Evolutionary conservation across 1,140 invertebrate genomes (phyloP).

Genomic region (Oedothorax gibbosus): DNA sequence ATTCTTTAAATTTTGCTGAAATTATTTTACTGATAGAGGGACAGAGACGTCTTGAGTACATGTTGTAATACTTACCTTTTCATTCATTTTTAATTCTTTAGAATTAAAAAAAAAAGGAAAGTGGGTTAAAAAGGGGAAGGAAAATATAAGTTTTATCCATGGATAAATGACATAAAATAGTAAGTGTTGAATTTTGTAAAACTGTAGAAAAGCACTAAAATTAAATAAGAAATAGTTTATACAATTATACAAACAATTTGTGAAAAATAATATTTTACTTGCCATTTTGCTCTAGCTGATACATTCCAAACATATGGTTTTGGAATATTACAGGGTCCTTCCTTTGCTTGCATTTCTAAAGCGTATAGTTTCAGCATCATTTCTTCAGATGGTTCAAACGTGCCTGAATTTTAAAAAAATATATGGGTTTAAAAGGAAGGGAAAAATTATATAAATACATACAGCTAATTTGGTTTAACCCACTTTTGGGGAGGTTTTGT

Average conservation of each 20-base stretch:
- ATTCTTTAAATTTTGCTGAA: too few species aligned
- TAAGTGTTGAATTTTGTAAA: not conserved
- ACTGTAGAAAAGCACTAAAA: not conserved
- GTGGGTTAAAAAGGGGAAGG: too few species aligned
- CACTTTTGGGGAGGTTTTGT: too few species aligned
- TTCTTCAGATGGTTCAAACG: conserved; percentile 94
- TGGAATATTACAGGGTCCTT: conserved; percentile 81
- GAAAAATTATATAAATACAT: too few species aligned
- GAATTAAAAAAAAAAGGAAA: conserved; percentile 1
- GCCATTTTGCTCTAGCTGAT: conserved; percentile 86
- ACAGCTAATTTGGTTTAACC: too few species aligned
- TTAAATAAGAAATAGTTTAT: not conserved
- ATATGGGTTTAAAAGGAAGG: not conserved
- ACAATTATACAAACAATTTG: not conserved
- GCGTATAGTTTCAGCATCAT: conserved; percentile 94
- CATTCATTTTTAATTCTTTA: too few species aligned
- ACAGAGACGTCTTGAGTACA: too few species aligned
- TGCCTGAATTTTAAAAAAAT: conserved; percentile 74
- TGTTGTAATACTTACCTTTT: too few species aligned
- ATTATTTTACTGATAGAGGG: too few species aligned
- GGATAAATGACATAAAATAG: not conserved
- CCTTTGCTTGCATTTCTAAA: conserved; percentile 93
- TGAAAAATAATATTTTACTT: not conserved
- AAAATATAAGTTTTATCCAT: not conserved
- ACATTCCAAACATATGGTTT: conserved; percentile 94